Evolutionary conservation across 1,140 invertebrate species (phyloP).

Genomic region (Stegodyphus mimosarum): DNA sequence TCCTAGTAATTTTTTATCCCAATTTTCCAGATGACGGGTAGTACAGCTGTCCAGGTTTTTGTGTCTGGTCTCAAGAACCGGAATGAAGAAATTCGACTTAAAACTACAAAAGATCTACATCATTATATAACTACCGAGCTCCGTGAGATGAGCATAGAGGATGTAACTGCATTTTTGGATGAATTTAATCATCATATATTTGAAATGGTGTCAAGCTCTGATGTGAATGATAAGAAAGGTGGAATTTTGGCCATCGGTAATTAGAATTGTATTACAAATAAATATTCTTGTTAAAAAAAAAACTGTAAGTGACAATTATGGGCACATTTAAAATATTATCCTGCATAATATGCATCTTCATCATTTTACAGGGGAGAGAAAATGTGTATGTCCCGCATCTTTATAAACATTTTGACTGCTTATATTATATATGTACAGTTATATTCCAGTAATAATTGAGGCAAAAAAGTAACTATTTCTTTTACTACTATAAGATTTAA

Average conservation of each 20-base stretch:
- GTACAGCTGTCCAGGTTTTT: slow-evolving; percentile 40
- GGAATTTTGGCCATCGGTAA: slow-evolving; percentile 93
- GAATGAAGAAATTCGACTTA: slow-evolving; percentile 84
- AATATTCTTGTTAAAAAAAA: too few relatives aligned
- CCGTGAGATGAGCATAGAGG: slow-evolving; percentile 90
- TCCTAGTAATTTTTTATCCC: too few relatives aligned
- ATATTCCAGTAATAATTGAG: too few relatives aligned
- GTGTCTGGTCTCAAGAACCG: slow-evolving; percentile 83
- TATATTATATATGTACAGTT: too few relatives aligned
- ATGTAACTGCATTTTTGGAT: slow-evolving; percentile 90
- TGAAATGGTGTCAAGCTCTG: slow-evolving; percentile 92
- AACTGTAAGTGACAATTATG: too few relatives aligned
- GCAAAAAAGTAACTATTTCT: too few relatives aligned
- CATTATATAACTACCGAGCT: slow-evolving; percentile 93
- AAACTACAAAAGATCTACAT: slow-evolving; percentile 87
- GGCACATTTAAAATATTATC: too few relatives aligned
- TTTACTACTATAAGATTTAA: too few relatives aligned
- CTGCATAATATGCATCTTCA: too few relatives aligned
- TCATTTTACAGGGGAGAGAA: too few relatives aligned
- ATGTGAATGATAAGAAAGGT: slow-evolving; percentile 94
- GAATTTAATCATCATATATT: slow-evolving; percentile 96
- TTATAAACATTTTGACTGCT: too few relatives aligned
- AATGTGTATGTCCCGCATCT: too few relatives aligned
- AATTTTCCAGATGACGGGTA: slow-evolving; percentile 26
- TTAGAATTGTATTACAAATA: neutral